Evolutionary conservation across 2,113 vertebrate genomes (phyloP).

Genomic region (Marcusenius ussheri): DNA sequence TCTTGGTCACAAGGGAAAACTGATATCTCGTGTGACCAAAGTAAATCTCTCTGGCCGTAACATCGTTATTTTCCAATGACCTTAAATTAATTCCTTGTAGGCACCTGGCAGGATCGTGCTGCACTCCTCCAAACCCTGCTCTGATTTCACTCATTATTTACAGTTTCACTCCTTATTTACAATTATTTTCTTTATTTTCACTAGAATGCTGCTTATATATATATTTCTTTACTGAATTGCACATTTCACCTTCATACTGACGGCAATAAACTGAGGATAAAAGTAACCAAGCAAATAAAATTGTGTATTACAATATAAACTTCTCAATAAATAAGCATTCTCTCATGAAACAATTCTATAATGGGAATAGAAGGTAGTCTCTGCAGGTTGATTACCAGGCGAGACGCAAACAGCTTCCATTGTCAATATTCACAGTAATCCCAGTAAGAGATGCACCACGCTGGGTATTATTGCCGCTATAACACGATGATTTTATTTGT

Average conservation of each 20-base stretch:
- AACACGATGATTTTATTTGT: conserved; percentile 22
- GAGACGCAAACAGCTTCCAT: not conserved
- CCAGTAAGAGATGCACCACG: not conserved
- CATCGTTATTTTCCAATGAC: not conserved
- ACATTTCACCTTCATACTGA: not conserved
- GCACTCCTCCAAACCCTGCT: not conserved
- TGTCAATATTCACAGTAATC: not conserved
- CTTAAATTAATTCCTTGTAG: conserved; percentile 10
- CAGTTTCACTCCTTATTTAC: not conserved
- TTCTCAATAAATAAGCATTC: not conserved
- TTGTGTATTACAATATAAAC: not conserved
- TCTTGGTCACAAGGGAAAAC: not conserved
- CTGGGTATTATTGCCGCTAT: not conserved
- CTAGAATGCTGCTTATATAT: not conserved
- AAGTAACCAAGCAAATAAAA: not conserved
- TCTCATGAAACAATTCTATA: not conserved
- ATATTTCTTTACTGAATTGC: not conserved
- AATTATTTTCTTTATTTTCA: not conserved
- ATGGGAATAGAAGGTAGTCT: not conserved
- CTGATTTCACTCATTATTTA: not conserved
- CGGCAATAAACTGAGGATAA: not conserved
- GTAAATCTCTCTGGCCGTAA: not conserved
- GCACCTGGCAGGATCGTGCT: not conserved
- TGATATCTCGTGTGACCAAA: not conserved
- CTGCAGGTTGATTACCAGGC: not conserved